phyloP scores from a whole-genome alignment of 2,113 vertebrate species.

The Muntiacus muntjak region DNA sequence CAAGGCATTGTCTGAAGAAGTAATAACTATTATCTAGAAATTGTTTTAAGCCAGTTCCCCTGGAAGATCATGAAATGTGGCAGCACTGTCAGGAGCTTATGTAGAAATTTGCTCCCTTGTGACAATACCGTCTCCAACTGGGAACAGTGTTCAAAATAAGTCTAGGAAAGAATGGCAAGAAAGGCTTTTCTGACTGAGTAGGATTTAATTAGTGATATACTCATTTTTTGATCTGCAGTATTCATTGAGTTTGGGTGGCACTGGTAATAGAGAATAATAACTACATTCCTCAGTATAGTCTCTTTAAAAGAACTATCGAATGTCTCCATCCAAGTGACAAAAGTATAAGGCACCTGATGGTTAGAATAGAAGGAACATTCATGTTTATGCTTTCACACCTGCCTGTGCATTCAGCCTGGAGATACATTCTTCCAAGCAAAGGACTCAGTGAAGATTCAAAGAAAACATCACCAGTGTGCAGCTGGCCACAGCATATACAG shows the following conservation, averaged over 20 bases:
- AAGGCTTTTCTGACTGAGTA: neutral
- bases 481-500: neutral
- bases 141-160: conserved; percentile 15
- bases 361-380: neutral
- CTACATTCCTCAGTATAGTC: neutral
- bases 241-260: neutral
- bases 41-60: conserved; percentile 48
- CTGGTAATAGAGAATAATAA: conserved; percentile 4
- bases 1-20: conserved; percentile 38
- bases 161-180: conserved; percentile 20
- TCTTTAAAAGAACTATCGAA: conserved; percentile 8
- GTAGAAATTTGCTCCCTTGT: neutral
- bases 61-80: neutral
- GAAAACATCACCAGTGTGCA: neutral
- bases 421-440: neutral
- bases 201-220: conserved; percentile 36
- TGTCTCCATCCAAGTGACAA: neutral
- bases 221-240: neutral
- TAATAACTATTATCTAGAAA: conserved; percentile 71
- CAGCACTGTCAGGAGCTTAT: neutral
- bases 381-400: neutral
- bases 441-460: neutral
- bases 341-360: neutral
- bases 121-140: neutral
- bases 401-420: neutral